These are phyloP conservation scores for Phylloscopus trochilus DNA, from an alignment of 2,113 vertebrate genomes.

Conservation along the genomic window DNA sequence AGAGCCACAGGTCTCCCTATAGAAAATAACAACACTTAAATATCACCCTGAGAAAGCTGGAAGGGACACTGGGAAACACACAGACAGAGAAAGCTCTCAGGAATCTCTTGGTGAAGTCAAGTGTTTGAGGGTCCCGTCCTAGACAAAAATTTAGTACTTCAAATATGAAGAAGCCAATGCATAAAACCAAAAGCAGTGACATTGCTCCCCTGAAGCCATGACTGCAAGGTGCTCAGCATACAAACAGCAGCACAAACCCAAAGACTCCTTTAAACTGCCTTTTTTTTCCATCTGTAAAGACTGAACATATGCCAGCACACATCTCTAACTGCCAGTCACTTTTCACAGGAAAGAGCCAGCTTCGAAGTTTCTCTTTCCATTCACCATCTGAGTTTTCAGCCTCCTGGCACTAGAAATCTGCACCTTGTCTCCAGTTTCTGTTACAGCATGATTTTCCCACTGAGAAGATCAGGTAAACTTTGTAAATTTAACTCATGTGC, in stretches of 20 bases:
- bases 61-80: not conserved
- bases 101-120: not conserved
- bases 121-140: not conserved
- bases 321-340: not conserved
- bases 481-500: not conserved
- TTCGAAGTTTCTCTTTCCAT: not conserved
- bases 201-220: not conserved
- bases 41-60: not conserved
- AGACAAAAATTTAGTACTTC: not conserved
- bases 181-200: not conserved
- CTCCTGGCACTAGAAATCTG: not conserved
- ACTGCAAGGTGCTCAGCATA: not conserved
- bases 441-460: not conserved
- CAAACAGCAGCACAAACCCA: not conserved
- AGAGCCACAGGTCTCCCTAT: not conserved
- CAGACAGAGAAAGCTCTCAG: not conserved
- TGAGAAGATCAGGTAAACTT: not conserved
- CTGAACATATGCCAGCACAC: not conserved
- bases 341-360: not conserved
- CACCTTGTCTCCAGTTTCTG: not conserved
- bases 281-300: not conserved
- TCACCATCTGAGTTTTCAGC: not conserved
- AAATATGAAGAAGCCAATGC: not conserved
- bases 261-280: not conserved
- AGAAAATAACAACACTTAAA: not conserved